phyloP scores from a whole-genome alignment of 2,797 vertebrate genomes.

The Lophotriccus pileatus region DNA sequence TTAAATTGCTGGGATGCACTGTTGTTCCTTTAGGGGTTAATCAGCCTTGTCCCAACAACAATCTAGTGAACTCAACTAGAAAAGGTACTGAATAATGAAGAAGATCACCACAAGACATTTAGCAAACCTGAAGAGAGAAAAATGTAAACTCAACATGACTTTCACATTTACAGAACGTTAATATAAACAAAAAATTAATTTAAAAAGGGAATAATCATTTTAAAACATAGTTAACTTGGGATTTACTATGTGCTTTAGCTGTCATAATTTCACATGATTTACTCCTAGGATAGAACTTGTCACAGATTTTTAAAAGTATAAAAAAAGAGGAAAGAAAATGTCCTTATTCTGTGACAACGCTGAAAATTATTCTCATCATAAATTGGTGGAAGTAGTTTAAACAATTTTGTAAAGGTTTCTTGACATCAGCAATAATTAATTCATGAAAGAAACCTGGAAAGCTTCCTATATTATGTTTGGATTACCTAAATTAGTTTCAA shows the following conservation, averaged over 20 bases:
- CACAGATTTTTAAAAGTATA: not conserved
- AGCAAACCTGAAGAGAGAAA: not conserved
- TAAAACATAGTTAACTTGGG: not conserved
- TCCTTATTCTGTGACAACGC: not conserved
- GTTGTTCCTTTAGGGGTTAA: slow-evolving; percentile 7
- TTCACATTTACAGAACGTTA: not conserved
- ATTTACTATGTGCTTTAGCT: not conserved
- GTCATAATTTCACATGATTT: not conserved
- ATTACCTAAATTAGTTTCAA: not conserved
- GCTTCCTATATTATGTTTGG: not conserved
- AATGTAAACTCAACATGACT: not conserved
- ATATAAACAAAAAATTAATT: not conserved
- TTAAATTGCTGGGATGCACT: not conserved
- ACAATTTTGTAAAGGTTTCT: not conserved
- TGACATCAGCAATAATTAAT: not conserved
- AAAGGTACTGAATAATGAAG: not conserved
- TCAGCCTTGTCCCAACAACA: not conserved
- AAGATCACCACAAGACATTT: not conserved
- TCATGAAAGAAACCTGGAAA: not conserved
- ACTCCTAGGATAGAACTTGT: not conserved
- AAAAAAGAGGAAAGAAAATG: not conserved
- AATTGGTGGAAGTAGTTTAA: not conserved
- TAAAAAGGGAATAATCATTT: not conserved
- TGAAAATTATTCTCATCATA: not conserved
- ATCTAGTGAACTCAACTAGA: not conserved